Base-by-base conservation (phyloP, 2,113 vertebrate genomes). In the Erpornis zantholeuca region DNA sequence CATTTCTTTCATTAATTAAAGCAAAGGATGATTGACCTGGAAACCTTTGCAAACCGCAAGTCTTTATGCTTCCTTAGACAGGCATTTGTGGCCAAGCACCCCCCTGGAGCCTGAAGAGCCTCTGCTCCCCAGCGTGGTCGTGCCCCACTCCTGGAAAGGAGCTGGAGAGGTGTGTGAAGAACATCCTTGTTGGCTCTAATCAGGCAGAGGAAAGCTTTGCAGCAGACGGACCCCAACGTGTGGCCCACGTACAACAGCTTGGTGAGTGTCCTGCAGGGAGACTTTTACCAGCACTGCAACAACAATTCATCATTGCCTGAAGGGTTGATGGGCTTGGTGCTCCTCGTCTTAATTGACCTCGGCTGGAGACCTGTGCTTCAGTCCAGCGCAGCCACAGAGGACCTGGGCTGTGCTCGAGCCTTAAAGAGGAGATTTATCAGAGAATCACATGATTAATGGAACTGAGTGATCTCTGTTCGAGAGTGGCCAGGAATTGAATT, bases 181-280 rank as follows among this genome's bases (percentile, higher is more conserved):
- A 42, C 60, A 3, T 25, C 3, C 0, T 9, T 20, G 54, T 6
- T 89, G 27, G 56, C 29, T 59, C 61, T 52, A 56, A 36, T 64
- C 91, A 92, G 69, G 65, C 57, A 64, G 45, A 82, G 92, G 56
- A 82, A 82, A 95, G 56, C 83, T 97, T 91, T 79, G 91, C 86
- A 95, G 83, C 96, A 97, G 95, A 95, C 95, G 96, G 96, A 94
- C 78, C 89, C 92, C 89, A 95, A 60, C 27, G 95, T 96, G 96
- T 91, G 96, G 89, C 94, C 96, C 89, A 95, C 95, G 77, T 27
- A 97, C 93, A 95, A 91, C 96, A 97, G 96, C 96, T 96, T 97
- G 95, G 93, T 96, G 93, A 95, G 86, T 79, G 93, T 96, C 94
- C 95, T 95, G 95, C 95, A 94, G 96, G 95, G 94, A 97, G 91